Evolutionary conservation across 2,113 vertebrate genomes (phyloP), one percentile per base, ranked within the genome.

Genomic region (Melanotaenia duboulayi): DNA sequence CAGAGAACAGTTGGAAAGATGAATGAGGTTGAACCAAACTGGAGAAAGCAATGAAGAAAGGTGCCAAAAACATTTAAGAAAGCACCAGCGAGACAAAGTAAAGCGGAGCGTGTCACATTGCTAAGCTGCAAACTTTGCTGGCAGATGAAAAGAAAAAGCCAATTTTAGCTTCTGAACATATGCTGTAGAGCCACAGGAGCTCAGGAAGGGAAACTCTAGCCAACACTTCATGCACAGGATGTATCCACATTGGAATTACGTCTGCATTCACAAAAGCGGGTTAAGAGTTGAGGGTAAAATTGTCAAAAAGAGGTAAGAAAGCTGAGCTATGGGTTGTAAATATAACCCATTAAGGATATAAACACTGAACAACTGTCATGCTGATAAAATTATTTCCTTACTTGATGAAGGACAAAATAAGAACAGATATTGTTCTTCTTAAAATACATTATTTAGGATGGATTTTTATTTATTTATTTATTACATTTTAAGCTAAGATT

Each of bases 121-220:
- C 64, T 49, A 11, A 19, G 24, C 51, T 50, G 23, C 35, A 62
- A 73, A 80, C 17, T 64, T 56, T 25, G 58, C 35, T 23, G 48
- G 73, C 20, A 28, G 65, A 69, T 40, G 7, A 32, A 32, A 54
- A 65, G 6, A 65, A 56, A 57, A 70, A 57, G 73, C 79, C 77
- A 67, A 62, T 74, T 89, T 88, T 85, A 83, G 81, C 80, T 48
- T 58, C 39, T 55, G 81, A 87, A 61, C 86, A 86, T 82, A 87
- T 89, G 87, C 58, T 74, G 68, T 51, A 49, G 40, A 74, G 57
- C 80, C 74, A 58, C 74, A 49, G 84, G 87, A 77, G 65, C 51
- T 65, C 63, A 28, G 83, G 85, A 85, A 85, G 76, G 77, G 75
- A 71, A 81, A 67, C 7, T 64, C 40, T 74, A 81, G 84, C 85